Evolutionary conservation across 2,888 invertebrate genomes (phyloP).

Genomic region (Lapara coniferarum): DNA sequence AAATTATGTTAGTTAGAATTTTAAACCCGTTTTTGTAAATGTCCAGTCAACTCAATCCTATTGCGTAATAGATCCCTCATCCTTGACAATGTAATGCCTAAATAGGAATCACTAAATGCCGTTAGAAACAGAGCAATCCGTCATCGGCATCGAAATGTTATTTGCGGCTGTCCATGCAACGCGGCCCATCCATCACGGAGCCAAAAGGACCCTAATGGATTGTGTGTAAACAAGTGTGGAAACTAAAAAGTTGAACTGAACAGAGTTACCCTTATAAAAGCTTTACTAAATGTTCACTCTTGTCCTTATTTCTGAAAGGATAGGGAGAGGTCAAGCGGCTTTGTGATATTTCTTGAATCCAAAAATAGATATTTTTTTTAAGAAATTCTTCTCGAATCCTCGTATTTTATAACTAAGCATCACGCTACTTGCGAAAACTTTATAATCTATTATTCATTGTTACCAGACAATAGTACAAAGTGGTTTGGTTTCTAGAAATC

Average conservation of each 20-base stretch:
- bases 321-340: background rate
- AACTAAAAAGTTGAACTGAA: slow-evolving; percentile 11
- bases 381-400: no score
- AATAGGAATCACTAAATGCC: slow-evolving; percentile 4
- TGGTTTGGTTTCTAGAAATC: no score
- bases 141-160: slow-evolving; percentile 21
- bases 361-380: no score
- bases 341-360: no score
- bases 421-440: no score
- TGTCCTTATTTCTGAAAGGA: background rate
- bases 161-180: slow-evolving; percentile 22
- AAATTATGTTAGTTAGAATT: no score
- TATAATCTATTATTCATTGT: no score
- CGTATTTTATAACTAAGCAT: no score
- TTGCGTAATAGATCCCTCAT: background rate
- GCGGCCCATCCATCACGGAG: slow-evolving; percentile 18
- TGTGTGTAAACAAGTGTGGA: slow-evolving; percentile 14
- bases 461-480: no score
- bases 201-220: slow-evolving; percentile 13
- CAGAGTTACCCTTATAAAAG: background rate
- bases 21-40: no score
- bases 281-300: background rate
- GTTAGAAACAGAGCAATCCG: slow-evolving; percentile 13
- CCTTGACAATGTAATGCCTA: background rate
- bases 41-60: no score